Evolutionary conservation across 2,888 invertebrate genomes (phyloP), one percentile per base, ranked within the genome.

Genomic region (Cerastis leucographa): DNA sequence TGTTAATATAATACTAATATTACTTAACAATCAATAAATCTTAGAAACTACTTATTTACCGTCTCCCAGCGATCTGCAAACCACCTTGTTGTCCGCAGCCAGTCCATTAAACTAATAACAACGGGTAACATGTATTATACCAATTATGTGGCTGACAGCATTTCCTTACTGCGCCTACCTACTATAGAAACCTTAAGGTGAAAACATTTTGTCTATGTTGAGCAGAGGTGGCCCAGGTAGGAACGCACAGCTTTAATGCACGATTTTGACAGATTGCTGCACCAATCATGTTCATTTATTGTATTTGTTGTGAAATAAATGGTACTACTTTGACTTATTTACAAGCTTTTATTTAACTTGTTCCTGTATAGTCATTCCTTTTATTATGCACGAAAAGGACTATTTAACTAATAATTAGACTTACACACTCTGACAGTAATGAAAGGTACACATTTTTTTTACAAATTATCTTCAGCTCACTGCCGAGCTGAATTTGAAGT

Each of bases 281-380:
- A n/a, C 1, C 4, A 62, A 40, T 12, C 40, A 11, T 40, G 22
- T 19, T 35, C 22, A 22, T 11, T 19, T 4, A 61, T 40, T 40
- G n/a, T n/a, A n/a, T n/a, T n/a, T 40, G 12, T 62, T 62, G n/a
- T 62, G 40, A 62, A 62, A 40, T 62, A 62, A n/a, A 62, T 62
- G 12, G 42, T 40, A n/a, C 12, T n/a, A n/a, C 12, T 62, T 19
- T 40, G 22, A 35, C 9, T 40, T 40, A 62, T 40, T n/a, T 12
- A 12, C 12, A 62, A n/a, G 12, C 40, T 40, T 42, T 62, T 62
- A 62, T 42, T 40, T n/a, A 2, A 14, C 62, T 14, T 40, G 5
- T 62, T 22, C 22, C 22, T 40, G 17, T 29, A 25, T 35, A 35
- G 9, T 29, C 8, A 35, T 35, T 35, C 35, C 9, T 35, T 35